Base-by-base conservation (phyloP, 1,140 invertebrate species). In the Drosophila triauraria region DNA sequence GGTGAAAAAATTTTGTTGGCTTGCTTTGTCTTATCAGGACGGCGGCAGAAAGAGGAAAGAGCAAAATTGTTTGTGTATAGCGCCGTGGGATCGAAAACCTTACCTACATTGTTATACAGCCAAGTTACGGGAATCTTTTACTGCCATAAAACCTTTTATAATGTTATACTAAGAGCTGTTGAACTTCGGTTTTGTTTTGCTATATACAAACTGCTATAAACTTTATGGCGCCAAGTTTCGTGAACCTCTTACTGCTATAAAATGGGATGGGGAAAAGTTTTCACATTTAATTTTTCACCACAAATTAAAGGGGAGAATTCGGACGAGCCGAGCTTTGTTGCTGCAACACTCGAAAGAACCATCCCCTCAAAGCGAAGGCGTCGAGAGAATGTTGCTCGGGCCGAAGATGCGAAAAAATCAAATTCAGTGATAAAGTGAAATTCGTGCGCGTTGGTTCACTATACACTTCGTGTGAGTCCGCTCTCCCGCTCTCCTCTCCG, bases 381-480 rank as follows among this genome's bases (percentile, higher is more conserved):
- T 40, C n/a, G 15, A 23, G 10, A 17, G 6, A 42, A 65, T 63
- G 59, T 63, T 63, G 64, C 64, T 40, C 65, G 8, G 15, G 17
- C 35, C 65, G 64, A 71, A 71, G 50, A 70, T 25, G 27, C 51
- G 70, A 87, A 87, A 82, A 80, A 87, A 82, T 75, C 47, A 79
- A 79, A 80, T 83, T 87, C 82, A 86, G 60, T 85, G 78, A 81
- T 81, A 75, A 82, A 82, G 62, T 62, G 80, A 80, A 83, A 77
- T 80, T 87, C 68, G 84, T 87, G 77, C 79, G 75, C 62, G 83
- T 77, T 70, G 84, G 83, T 80, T 80, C 75, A 70, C 64, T n/a
- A 20, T 44, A 61, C 32, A 80, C 83, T 87, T 88, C 83, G 84
- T 83, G 80, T n/a, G n/a, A 48, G 12, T 35, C 38, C 51, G 35